A percentile compares a stretch with the other conserved stretches of the same genome.
phyloP scores from a whole-genome alignment of 1,140 invertebrate genomes.

The Dolichoris vasculosae region DNA sequence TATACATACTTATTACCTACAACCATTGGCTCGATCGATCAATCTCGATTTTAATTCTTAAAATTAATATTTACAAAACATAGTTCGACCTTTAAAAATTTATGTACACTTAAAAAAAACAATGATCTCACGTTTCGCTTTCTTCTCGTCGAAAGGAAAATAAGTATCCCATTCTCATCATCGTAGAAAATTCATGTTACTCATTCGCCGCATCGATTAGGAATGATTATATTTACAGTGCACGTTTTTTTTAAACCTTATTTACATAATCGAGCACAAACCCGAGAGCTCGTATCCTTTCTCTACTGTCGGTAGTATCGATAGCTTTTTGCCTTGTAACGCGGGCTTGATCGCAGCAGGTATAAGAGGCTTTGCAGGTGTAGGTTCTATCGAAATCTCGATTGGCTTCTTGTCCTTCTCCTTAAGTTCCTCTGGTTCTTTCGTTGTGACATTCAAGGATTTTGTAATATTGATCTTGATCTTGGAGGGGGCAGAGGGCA shows the following conservation, averaged over 20 bases:
- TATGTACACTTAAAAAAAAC: constrained; percentile 47
- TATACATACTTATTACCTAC: neutral
- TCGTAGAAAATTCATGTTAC: constrained; percentile 33
- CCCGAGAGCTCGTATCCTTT: constrained; percentile 87
- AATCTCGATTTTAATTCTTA: constrained; percentile 30
- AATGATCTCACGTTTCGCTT: constrained; percentile 23
- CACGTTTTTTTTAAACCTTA: constrained; percentile 48
- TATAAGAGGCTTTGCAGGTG: constrained; percentile 64
- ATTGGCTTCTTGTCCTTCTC: constrained; percentile 65
- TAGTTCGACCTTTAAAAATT: constrained; percentile 36
- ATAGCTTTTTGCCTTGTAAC: constrained; percentile 80
- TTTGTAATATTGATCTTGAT: constrained; percentile 90
- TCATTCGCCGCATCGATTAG: neutral
- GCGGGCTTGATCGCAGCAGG: constrained; percentile 80
- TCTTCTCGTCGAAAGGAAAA: neutral
- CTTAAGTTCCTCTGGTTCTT: constrained; percentile 66
- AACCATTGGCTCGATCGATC: constrained; percentile 8
- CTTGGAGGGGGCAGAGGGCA: constrained; percentile 76
- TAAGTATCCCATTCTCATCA: neutral
- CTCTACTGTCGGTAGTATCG: constrained; percentile 80
- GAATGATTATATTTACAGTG: constrained; percentile 49
- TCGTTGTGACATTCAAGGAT: constrained; percentile 61
- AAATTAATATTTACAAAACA: constrained; percentile 44
- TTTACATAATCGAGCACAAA: constrained; percentile 91
- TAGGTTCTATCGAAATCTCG: constrained; percentile 65